Base-by-base conservation (phyloP, 2,113 vertebrate species). In the Cisticola juncidis region DNA sequence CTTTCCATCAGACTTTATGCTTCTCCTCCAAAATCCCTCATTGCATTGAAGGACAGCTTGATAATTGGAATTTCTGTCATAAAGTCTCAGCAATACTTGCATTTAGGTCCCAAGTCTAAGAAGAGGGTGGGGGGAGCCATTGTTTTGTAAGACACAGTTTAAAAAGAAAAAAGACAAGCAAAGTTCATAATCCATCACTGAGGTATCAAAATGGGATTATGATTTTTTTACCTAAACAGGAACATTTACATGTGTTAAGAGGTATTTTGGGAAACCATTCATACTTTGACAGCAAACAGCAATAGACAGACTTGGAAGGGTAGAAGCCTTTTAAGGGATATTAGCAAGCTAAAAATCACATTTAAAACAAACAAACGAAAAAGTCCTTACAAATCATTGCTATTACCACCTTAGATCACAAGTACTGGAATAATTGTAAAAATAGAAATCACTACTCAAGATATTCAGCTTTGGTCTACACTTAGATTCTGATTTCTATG, bases 131-230 rank as follows among this genome's bases (percentile, higher is more conserved):
- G 54, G 47, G 29, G 15, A 80, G 29, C 45, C 44, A 71, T 24
- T 71, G 54, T 78, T 81, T 90, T 72, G 18, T 60, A 89, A 88
- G 62, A 93, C 61, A 94, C 31, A 71, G 15, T 77, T 88, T 83
- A 53, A 82, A 83, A 91, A 87, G 36, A 82, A 88, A 83, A 86
- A 83, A 71, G 72, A 87, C 53, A 64, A 84, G 10, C 19, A 13
- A 81, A 76, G 48, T 70, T 96, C 94, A 97, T 95, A 96, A 96
- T 81, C 79, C 50, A 62, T 10, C 35, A 56, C 8, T 44, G 72
- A 72, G 18, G 51, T 76, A 80, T 40, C 40, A 90, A 91, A 86
- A 90, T 31, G 38, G 84, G 86, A 96, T 91, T 95, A 95, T 85
- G 77, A 92, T 40, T 78, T 74, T 79, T 58, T 85, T 72, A 6